A percentile compares a stretch with the other conserved stretches of the same genome.
Evolutionary conservation across 2,888 invertebrate species (phyloP).

Genomic region (Orthosia cruda): DNA sequence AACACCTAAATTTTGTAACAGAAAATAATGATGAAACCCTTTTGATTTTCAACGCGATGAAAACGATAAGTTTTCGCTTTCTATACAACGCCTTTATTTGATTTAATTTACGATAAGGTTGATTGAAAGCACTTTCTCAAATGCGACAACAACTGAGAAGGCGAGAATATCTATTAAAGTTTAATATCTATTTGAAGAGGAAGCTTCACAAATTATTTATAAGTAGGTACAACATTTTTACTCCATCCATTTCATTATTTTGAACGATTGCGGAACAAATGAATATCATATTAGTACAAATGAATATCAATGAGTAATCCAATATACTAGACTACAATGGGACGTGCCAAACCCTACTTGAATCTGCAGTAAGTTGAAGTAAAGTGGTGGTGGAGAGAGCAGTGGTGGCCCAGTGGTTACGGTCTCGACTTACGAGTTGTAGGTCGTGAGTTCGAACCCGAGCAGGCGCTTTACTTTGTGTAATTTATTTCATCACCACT

Average conservation of each 20-base stretch:
- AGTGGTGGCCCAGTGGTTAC: too few species aligned
- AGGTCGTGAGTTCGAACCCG: too few species aligned
- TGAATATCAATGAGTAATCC: not conserved
- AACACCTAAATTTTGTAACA: not conserved
- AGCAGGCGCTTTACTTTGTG: too few species aligned
- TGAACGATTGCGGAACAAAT: too few species aligned
- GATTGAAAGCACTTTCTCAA: conserved; percentile 41
- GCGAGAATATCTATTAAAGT: not conserved
- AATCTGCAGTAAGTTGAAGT: not conserved
- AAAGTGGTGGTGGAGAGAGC: too few species aligned
- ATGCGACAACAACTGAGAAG: conserved; percentile 37
- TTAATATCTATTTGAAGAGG: not conserved
- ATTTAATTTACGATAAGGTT: conserved; percentile 44
- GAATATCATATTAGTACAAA: not conserved
- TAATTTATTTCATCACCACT: too few species aligned
- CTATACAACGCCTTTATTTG: conserved; percentile 17
- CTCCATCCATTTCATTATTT: not conserved
- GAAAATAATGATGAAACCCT: conserved; percentile 20
- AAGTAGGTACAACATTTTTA: not conserved
- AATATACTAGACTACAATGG: too few species aligned
- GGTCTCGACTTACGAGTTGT: too few species aligned
- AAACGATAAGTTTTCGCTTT: conserved; percentile 19
- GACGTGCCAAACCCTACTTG: not conserved
- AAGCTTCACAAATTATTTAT: not conserved
- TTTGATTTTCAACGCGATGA: conserved; percentile 1